Evolutionary conservation across 2,113 vertebrate genomes (phyloP), one percentile per base, ranked within the genome.

Genomic region (Petrocephalus zakoni): DNA sequence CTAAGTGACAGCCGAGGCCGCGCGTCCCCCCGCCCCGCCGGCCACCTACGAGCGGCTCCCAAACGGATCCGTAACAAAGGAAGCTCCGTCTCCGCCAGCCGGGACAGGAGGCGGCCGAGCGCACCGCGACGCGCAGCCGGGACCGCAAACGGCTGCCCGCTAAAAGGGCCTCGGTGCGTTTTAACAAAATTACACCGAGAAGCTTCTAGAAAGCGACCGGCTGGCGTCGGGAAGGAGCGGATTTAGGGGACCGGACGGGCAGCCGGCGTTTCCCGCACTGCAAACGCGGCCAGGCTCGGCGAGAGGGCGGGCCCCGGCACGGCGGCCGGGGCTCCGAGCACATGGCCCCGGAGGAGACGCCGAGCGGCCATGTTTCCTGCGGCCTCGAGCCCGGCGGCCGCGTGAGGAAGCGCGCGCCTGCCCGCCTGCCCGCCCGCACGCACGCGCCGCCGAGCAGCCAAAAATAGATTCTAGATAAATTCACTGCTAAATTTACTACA

Each of bases 361-460:
- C 15, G 34, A 78, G 72, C 72, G 34, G 72, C 72, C 72, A 78
- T 78, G 72, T 78, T 78, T 78, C 72, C 72, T 78, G 72, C 72
- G 34, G 72, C 34, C 72, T 34, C 72, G 72, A 78, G 72, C 34
- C 72, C 29, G 68, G 34, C 34, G n/a, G 25, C 61, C 61, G 4
- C 34, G 34, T 5, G 72, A 17, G 13, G 4, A 42, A 78, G 17
- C 29, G 72, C 72, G 68, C 15, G 72, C n/a, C n/a, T n/a, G n/a
- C n/a, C n/a, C 72, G 61, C n/a, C 61, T 68, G 25, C n/a, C n/a
- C 25, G 25, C 61, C 72, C 34, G 72, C 19, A 29, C 1, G 72
- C 72, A 37, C 68, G 68, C 72, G 72, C 34, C 5, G 17, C 34
- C 72, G 15, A 42, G 17, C 34, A 42, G 37, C 72, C 34, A 78